Base-by-base conservation (phyloP, 2,888 invertebrate genomes). In the Acleris cristana region DNA sequence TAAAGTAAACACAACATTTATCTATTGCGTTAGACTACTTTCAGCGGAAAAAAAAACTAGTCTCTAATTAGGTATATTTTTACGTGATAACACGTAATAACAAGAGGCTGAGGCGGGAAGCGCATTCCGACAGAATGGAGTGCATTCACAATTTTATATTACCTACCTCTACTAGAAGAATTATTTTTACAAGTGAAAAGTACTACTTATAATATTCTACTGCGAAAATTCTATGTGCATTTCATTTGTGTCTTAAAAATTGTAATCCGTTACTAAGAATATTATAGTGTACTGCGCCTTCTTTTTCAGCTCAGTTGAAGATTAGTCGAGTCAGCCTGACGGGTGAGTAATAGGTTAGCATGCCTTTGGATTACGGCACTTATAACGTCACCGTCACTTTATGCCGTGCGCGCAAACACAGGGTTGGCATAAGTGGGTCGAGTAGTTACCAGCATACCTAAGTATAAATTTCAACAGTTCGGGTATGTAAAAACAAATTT, bases 51-150 rank as follows among this genome's bases (percentile, higher is more conserved):
- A 63, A 78, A 79, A 80, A 76, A 76, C 74, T 74, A 79, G 75
- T 81, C 79, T 84, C 83, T 76, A 73, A 77, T 79, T 73, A n/a
- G n/a, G n/a, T n/a, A 79, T 73, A 78, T 73, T 69, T 76, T 45
- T 57, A 66, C 45, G 56, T 71, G 73, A 72, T 66, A 75, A 79
- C 74, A 77, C 70, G 78, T 76, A 78, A 74, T 82, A 83, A 77
- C 78, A 79, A 80, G 84, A 86, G 86, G 84, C 82, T 79, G 71
- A 81, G 81, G 84, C 86, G 85, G 85, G 79, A 82, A 81, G 81
- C 80, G 80, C 76, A 80, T 80, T 74, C 70, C 73, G 74, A 78
- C 84, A 75, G 65, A 59, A 77, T 73, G 80, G 79, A 78, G 85
- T 87, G 87, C 88, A 89, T 84, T 88, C 86, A 89, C 86, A 85